Conservation (phyloP, 2,113 vertebrate genomes). For the Sturnira hondurensis region DNA sequence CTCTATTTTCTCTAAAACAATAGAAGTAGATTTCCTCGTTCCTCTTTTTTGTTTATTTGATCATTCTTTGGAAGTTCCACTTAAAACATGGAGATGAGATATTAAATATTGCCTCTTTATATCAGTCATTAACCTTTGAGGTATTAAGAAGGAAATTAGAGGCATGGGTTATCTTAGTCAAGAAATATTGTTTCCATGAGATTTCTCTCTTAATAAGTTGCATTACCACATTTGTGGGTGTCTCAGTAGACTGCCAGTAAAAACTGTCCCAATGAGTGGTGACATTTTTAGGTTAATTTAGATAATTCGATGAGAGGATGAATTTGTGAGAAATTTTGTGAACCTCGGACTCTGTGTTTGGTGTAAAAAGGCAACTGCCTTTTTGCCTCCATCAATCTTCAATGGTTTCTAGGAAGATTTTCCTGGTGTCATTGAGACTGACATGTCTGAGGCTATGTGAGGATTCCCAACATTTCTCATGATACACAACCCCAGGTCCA, state of each 20-base stretch:
- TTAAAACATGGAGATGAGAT: background rate
- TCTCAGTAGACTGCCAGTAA: background rate
- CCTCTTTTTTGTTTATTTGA: background rate
- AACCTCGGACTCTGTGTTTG: background rate
- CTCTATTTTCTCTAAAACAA: background rate
- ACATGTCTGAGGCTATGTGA: background rate
- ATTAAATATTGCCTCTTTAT: background rate
- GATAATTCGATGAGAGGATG: background rate
- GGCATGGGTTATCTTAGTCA: background rate
- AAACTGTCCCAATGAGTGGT: background rate
- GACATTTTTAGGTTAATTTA: background rate
- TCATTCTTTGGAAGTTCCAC: background rate
- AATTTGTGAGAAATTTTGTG: background rate
- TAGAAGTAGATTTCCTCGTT: background rate
- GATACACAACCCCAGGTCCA: background rate
- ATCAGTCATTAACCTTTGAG: background rate
- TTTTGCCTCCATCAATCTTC: background rate
- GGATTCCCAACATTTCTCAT: background rate
- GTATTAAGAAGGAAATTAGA: background rate
- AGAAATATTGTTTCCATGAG: background rate
- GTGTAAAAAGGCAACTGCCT: no score
- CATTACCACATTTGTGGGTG: background rate
- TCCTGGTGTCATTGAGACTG: background rate
- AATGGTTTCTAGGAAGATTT: background rate
- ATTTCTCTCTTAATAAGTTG: background rate